These are phyloP conservation scores for Struthidea cinerea DNA, from an alignment of 2,113 vertebrate genomes.

Conservation along the genomic window DNA sequence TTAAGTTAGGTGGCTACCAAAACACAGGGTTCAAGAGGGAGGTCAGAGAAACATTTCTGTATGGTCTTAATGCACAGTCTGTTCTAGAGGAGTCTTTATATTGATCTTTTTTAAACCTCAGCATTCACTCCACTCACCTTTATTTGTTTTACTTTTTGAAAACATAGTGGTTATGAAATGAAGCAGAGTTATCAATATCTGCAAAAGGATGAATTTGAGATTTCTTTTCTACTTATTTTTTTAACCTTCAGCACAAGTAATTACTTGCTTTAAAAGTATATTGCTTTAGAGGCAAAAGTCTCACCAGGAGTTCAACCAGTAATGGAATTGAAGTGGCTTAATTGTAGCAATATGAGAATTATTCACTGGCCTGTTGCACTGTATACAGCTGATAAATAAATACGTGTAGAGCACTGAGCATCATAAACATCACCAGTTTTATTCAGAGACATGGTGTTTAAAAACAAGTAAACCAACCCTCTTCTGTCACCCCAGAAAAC, in stretches of 20 bases:
- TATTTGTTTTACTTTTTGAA: slow-evolving; percentile 8
- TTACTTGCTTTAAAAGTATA: neutral
- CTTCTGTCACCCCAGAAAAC: neutral
- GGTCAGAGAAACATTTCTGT: neutral
- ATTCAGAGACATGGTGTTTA: neutral
- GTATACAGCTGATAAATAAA: neutral
- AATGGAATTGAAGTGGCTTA: neutral
- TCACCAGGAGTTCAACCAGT: neutral
- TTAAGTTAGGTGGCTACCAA: neutral
- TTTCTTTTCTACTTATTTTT: neutral
- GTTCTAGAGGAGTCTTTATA: neutral
- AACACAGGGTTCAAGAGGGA: neutral
- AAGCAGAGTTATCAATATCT: neutral
- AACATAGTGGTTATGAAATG: neutral
- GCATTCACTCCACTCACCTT: neutral
- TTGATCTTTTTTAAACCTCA: neutral
- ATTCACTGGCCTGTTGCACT: neutral
- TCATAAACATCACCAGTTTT: neutral
- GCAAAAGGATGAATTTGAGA: neutral
- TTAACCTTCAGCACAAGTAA: neutral
- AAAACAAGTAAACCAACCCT: neutral
- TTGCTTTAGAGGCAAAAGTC: neutral
- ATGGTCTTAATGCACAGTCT: neutral
- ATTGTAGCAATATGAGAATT: neutral
- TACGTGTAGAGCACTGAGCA: neutral